Evolutionary conservation across 2,797 vertebrate species (phyloP), one percentile per base, ranked within the genome.

Genomic region (Intellagama lesueurii): DNA sequence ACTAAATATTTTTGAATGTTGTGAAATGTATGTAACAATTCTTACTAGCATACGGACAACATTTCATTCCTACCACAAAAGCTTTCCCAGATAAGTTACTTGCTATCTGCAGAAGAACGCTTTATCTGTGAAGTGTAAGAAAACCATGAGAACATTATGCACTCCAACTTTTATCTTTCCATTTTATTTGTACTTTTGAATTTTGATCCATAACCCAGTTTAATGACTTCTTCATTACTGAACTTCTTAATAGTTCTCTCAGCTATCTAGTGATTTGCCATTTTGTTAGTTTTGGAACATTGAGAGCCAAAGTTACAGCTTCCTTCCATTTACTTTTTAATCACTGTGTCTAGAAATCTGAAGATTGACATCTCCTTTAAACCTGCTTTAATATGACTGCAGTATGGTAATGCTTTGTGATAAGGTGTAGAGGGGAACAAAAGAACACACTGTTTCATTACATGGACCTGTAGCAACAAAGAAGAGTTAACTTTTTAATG

Each of bases 1-100:
- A 89, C 91, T 94, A 92, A 78, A 89, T 94, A 94, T 96, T 93
- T 80, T 77, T 88, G 83, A 86, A 70, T 86, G 88, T 80, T 81
- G 11, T 89, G 17, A 89, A 85, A 81, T 85, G 91, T 93, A 69
- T 32, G 86, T 35, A 24, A 0, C 28, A 91, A 75, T 85, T 66
- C 88, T 87, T 88, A 56, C 78, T 86, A 75, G 19, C 9, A 26
- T 66, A 40, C 28, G 16, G 35, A 68, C 7, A 47, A 32, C 6
- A 75, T 14, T 47, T 80, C 24, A 35, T 70, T 4, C 28, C 30
- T 4, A 17, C 86, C 7, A 4, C 76, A 19, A 79, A n/a, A 32
- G 3, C 14, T 3, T 49, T 47, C 66, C 30, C 16, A 75, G 2
- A 73, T 1, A 85, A n/a, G 28, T 8, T 69, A 22, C n/a, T 49